Conservation (phyloP, 2,888 invertebrate species). For the Geotrupes spiniger region DNA sequence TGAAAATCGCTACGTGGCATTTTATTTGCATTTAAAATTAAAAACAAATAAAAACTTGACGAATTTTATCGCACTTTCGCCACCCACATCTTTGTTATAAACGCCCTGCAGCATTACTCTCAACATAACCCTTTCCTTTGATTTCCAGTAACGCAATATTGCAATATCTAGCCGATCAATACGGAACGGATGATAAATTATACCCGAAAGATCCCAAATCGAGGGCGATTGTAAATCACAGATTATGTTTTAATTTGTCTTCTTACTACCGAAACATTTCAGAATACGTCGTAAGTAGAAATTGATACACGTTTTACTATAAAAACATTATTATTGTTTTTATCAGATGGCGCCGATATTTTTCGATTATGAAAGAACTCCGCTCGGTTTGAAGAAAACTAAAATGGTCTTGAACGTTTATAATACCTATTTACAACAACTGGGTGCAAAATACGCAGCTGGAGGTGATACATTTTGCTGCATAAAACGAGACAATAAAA, state of each 20-base stretch:
- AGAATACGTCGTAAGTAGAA: conserved; percentile 59
- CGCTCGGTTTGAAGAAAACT: conserved; percentile 65
- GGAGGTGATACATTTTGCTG: no score
- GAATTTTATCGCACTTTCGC: no score
- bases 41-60: no score
- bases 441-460: conserved; percentile 64
- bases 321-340: conserved; percentile 8
- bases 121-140: no score
- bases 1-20: no score
- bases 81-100: no score
- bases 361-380: conserved; percentile 69
- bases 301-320: no score
- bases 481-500: no score
- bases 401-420: conserved; percentile 64
- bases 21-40: no score
- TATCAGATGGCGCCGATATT: conserved; percentile 73
- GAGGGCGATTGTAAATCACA: conserved; percentile 75
- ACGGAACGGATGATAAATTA: conserved; percentile 60
- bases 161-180: conserved; percentile 76
- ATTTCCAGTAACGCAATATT: conserved; percentile 58
- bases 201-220: conserved; percentile 70
- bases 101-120: no score
- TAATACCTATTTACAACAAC: conserved; percentile 63
- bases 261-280: conserved; percentile 71
- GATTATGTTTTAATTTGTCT: conserved; percentile 73